Evolutionary conservation across 2,797 vertebrate genomes (phyloP).

Genomic region (Triplophysa yarkandensis): DNA sequence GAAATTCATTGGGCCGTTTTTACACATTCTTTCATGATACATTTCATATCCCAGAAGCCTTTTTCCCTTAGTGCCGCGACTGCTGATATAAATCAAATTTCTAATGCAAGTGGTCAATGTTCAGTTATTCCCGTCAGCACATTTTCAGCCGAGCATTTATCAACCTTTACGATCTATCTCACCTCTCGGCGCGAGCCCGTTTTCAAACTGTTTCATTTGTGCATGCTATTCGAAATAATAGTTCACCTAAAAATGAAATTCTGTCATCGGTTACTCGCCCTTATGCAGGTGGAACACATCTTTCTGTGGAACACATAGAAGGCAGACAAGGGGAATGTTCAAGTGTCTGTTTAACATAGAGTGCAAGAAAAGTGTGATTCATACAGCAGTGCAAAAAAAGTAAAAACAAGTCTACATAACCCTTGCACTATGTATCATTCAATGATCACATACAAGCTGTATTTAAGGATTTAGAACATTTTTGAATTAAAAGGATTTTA

Average conservation of each 20-base stretch:
- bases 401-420: not conserved
- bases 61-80: constrained; percentile 22
- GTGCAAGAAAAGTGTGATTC: not conserved
- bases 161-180: constrained; percentile 75
- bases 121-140: constrained; percentile 73
- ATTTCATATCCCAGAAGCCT: constrained; percentile 60
- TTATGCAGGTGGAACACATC: not conserved
- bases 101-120: constrained; percentile 73
- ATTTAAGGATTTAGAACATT: too few relatives aligned
- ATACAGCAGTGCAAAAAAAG: not conserved
- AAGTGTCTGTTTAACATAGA: not conserved
- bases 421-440: not conserved
- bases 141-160: constrained; percentile 76
- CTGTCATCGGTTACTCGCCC: constrained; percentile 25
- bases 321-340: not conserved
- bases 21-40: constrained; percentile 59
- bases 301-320: not conserved
- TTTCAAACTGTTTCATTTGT: constrained; percentile 73
- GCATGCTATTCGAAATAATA: constrained; percentile 70
- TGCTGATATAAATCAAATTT: constrained; percentile 74
- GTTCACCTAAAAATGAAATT: not conserved
- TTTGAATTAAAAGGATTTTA: too few relatives aligned
- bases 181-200: constrained; percentile 63
- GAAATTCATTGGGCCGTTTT: constrained; percentile 24
- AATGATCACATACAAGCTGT: too few relatives aligned